Conservation (phyloP, 2,888 invertebrate species). For the Drosophila melanosoma region DNA sequence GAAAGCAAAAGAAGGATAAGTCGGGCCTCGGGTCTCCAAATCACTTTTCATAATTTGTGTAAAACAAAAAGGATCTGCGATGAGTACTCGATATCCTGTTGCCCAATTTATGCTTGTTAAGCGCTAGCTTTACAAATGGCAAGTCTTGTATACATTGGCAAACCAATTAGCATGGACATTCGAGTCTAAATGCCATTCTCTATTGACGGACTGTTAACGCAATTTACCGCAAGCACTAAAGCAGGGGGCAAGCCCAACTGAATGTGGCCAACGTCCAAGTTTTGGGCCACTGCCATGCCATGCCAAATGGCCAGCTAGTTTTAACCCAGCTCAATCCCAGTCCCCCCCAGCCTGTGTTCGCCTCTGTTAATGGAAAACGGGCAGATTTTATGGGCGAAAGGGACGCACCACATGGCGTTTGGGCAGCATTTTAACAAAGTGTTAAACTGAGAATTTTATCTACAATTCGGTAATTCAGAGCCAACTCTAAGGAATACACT, state of each 20-base stretch:
- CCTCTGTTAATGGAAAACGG: conserved; percentile 48
- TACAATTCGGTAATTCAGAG: conserved; percentile 76
- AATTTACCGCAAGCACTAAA: conserved; percentile 58
- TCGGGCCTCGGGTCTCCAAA: conserved; percentile 2
- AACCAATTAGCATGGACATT: conserved; percentile 74
- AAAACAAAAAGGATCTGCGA: conserved; percentile 20
- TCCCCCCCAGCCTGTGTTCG: conserved; percentile 5
- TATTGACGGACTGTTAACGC: conserved; percentile 68
- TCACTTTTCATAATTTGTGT: conserved; percentile 27
- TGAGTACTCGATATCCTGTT: conserved; percentile 29
- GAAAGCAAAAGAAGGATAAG: not conserved
- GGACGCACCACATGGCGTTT: conserved; percentile 71
- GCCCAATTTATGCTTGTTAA: conserved; percentile 45
- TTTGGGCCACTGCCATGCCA: conserved; percentile 24
- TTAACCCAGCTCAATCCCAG: conserved; percentile 8
- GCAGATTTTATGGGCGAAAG: conserved; percentile 69
- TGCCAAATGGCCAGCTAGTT: conserved; percentile 52
- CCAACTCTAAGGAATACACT: conserved; percentile 69
- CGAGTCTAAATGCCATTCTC: conserved; percentile 42
- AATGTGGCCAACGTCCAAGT: conserved; percentile 11
- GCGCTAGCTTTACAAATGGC: conserved; percentile 53
- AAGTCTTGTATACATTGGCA: conserved; percentile 49
- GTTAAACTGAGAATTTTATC: conserved; percentile 82
- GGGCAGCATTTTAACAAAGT: conserved; percentile 79
- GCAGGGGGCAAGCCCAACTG: conserved; percentile 6